Conservation (phyloP, 2,113 vertebrate species). For the Nanorana parkeri region DNA sequence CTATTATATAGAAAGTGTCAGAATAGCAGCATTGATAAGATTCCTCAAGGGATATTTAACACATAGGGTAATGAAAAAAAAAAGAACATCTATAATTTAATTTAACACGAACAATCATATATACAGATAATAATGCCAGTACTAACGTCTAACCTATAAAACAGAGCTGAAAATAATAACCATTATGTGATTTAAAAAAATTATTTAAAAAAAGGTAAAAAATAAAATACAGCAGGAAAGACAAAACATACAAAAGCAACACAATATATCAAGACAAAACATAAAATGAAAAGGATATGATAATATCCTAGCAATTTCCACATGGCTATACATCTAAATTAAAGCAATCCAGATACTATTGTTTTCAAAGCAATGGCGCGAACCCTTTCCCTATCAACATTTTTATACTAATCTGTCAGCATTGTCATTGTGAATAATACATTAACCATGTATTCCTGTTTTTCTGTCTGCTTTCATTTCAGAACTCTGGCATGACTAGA, state of each 20-base stretch:
- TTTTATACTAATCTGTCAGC: slow-evolving; percentile 27
- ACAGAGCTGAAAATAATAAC: too few species aligned
- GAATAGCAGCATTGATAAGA: too few species aligned
- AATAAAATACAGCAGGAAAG: slow-evolving; percentile 61
- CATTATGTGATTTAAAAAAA: too few species aligned
- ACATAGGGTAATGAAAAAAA: too few species aligned
- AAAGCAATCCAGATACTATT: slow-evolving; percentile 50
- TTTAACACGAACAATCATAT: too few species aligned
- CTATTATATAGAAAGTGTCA: too few species aligned
- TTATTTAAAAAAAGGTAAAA: too few species aligned
- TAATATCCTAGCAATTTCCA: slow-evolving; percentile 73
- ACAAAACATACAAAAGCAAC: slow-evolving; percentile 56
- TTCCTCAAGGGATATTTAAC: too few species aligned
- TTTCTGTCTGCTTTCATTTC: slow-evolving; percentile 13
- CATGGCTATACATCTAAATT: slow-evolving; percentile 50
- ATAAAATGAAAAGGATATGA: slow-evolving; percentile 76
- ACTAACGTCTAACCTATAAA: too few species aligned
- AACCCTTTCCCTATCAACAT: slow-evolving; percentile 46
- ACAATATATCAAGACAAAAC: slow-evolving; percentile 76
- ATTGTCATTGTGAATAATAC: slow-evolving; percentile 50
- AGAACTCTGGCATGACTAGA: slow-evolving; percentile 46
- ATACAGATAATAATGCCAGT: too few species aligned
- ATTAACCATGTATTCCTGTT: slow-evolving; percentile 33
- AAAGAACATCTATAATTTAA: too few species aligned
- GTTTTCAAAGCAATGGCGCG: slow-evolving; percentile 23